Evolutionary conservation across 2,888 invertebrate genomes (phyloP).

Genomic region (Hirtodrosophila confusa): DNA sequence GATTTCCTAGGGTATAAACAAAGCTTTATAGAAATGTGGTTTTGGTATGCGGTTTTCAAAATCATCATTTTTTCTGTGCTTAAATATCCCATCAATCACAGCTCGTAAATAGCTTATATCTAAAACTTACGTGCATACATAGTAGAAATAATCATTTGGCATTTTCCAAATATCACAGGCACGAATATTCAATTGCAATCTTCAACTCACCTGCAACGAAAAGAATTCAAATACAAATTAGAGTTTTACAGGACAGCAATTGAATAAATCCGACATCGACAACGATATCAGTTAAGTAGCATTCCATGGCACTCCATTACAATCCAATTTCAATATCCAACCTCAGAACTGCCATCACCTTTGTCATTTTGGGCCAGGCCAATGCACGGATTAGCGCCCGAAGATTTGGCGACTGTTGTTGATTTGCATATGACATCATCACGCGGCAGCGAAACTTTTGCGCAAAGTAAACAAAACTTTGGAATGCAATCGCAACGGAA

Average conservation of each 20-base stretch:
- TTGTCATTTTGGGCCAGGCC: constrained; percentile 64
- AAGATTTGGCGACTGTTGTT: constrained; percentile 33
- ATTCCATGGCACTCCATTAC: constrained; percentile 32
- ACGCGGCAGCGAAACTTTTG: constrained; percentile 46
- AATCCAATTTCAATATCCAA: constrained; percentile 24
- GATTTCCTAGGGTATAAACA: too few relatives aligned
- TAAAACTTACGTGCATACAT: not conserved
- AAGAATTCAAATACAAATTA: constrained; percentile 40
- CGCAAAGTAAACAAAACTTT: constrained; percentile 58
- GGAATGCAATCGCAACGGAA: constrained; percentile 50
- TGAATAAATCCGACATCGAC: constrained; percentile 21
- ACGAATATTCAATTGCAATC: not conserved
- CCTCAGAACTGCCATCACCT: constrained; percentile 59
- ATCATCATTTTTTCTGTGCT: too few relatives aligned
- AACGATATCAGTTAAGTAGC: constrained; percentile 3
- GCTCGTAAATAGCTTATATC: too few relatives aligned
- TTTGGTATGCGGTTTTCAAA: too few relatives aligned
- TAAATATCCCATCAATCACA: too few relatives aligned
- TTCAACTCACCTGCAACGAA: constrained; percentile 67
- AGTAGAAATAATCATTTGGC: constrained; percentile 4
- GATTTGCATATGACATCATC: constrained; percentile 78
- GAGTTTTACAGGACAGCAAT: constrained; percentile 38
- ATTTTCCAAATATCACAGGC: constrained; percentile 31
- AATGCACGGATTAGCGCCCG: constrained; percentile 44
- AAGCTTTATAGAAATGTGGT: too few relatives aligned